Evolutionary conservation across 2,113 vertebrate genomes (phyloP).

Genomic region (Spea multiplicata): DNA sequence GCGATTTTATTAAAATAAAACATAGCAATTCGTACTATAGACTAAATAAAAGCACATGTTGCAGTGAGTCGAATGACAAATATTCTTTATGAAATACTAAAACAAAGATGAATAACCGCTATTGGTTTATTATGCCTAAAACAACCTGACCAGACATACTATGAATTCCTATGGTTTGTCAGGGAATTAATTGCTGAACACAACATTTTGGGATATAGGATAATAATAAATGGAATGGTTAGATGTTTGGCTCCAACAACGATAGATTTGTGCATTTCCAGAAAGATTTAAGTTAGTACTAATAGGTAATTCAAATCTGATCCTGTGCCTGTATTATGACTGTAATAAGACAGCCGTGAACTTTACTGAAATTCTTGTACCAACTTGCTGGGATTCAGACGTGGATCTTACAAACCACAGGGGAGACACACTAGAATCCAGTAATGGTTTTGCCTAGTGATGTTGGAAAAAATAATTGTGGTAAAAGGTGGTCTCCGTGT

Average conservation of each 20-base stretch:
- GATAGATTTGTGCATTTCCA: slow-evolving; percentile 30
- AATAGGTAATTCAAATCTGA: slow-evolving; percentile 43
- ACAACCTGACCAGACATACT: slow-evolving; percentile 19
- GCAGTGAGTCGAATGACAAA: not conserved
- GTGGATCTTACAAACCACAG: not conserved
- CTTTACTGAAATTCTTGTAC: not conserved
- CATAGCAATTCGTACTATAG: too few relatives aligned
- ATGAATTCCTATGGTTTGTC: slow-evolving; percentile 33
- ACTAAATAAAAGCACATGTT: too few relatives aligned
- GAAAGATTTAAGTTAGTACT: slow-evolving; percentile 6
- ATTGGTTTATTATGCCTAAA: not conserved
- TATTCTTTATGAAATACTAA: not conserved
- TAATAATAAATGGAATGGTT: slow-evolving; percentile 37
- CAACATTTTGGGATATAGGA: not conserved
- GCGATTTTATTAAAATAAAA: too few relatives aligned
- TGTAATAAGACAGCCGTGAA: not conserved
- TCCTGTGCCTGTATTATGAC: not conserved
- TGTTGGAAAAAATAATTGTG: not conserved
- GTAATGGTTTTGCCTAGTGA: not conserved
- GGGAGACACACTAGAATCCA: not conserved
- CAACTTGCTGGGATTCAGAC: not conserved
- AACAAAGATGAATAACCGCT: not conserved
- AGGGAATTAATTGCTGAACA: slow-evolving; percentile 32
- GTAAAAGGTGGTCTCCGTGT: not conserved
- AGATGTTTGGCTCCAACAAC: slow-evolving; percentile 56